A percentile compares a stretch with the other conserved stretches of the same genome.
Conservation (phyloP, 1,140 invertebrate species). For the Halictus rubicundus region DNA sequence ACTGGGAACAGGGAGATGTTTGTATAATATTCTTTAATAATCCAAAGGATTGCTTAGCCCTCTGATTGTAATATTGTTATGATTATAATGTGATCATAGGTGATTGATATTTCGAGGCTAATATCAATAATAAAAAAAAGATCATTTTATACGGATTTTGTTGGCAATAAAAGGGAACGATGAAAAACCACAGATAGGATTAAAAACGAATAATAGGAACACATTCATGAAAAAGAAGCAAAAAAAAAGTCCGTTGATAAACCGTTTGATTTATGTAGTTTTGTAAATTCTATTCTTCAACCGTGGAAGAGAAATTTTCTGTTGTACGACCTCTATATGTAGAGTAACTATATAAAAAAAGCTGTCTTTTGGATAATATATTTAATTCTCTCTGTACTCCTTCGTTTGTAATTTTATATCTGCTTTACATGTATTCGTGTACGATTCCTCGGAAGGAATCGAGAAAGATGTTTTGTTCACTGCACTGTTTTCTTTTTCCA, state of each 20-base stretch:
- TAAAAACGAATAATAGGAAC: background rate
- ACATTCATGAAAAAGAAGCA: background rate
- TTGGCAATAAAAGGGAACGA: slow-evolving; percentile 25
- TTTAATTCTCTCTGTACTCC: slow-evolving; percentile 42
- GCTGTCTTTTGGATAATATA: slow-evolving; percentile 50
- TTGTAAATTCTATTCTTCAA: slow-evolving; percentile 11
- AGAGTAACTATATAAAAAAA: slow-evolving; percentile 25
- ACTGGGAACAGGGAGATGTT: slow-evolving; percentile 38
- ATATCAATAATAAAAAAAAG: slow-evolving; percentile 50
- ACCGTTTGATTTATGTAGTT: slow-evolving; percentile 14
- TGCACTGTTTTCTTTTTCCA: slow-evolving; percentile 2
- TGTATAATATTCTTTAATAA: slow-evolving; percentile 57
- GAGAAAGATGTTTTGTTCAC: slow-evolving; percentile 11
- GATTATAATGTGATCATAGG: slow-evolving; percentile 58
- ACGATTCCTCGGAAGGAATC: slow-evolving; percentile 46
- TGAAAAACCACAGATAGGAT: slow-evolving; percentile 4
- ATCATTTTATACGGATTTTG: slow-evolving; percentile 54
- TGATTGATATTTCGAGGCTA: slow-evolving; percentile 56
- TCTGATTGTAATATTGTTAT: slow-evolving; percentile 59
- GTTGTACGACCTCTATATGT: slow-evolving; percentile 25
- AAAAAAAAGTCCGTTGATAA: background rate
- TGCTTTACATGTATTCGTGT: slow-evolving; percentile 9
- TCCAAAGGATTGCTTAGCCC: slow-evolving; percentile 55
- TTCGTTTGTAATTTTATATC: slow-evolving; percentile 39
- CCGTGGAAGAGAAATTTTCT: slow-evolving; percentile 21